Conservation (phyloP, 2,797 vertebrate species). For the Dryobates pubescens region DNA sequence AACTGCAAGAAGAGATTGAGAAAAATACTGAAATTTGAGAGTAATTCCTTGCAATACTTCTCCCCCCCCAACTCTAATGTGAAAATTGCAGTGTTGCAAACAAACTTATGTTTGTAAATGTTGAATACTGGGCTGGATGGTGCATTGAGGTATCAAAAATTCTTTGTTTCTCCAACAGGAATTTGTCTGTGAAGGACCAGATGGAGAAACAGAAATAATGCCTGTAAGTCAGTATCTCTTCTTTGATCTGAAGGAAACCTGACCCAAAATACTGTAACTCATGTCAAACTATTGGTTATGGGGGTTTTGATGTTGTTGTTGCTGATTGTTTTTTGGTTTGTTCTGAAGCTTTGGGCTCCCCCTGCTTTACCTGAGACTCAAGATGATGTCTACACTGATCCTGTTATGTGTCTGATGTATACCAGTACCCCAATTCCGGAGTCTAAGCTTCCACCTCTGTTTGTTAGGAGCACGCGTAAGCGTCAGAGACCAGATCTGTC, state of each 20-base stretch:
- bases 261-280: neutral
- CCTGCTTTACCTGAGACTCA: slow-evolving; percentile 90
- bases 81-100: neutral
- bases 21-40: neutral
- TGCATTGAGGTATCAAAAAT: neutral
- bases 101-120: neutral
- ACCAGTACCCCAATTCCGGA: slow-evolving; percentile 83
- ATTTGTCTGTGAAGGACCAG: slow-evolving; percentile 86
- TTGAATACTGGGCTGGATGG: neutral
- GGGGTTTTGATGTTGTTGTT: neutral
- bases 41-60: neutral
- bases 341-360: slow-evolving; percentile 87
- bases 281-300: neutral
- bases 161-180: slow-evolving; percentile 77
- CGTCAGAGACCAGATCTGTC: slow-evolving; percentile 86
- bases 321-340: neutral
- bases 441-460: slow-evolving; percentile 87
- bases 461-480: slow-evolving; percentile 87
- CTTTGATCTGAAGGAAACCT: neutral
- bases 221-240: slow-evolving; percentile 78
- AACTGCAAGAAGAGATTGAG: neutral
- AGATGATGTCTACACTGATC: slow-evolving; percentile 90
- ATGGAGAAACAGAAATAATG: slow-evolving; percentile 90
- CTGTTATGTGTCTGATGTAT: slow-evolving; percentile 91
- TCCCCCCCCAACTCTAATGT: neutral